Evolutionary conservation across 2,797 vertebrate genomes (phyloP), one percentile per base, ranked within the genome.

Genomic region (Gymnodraco acuticeps): DNA sequence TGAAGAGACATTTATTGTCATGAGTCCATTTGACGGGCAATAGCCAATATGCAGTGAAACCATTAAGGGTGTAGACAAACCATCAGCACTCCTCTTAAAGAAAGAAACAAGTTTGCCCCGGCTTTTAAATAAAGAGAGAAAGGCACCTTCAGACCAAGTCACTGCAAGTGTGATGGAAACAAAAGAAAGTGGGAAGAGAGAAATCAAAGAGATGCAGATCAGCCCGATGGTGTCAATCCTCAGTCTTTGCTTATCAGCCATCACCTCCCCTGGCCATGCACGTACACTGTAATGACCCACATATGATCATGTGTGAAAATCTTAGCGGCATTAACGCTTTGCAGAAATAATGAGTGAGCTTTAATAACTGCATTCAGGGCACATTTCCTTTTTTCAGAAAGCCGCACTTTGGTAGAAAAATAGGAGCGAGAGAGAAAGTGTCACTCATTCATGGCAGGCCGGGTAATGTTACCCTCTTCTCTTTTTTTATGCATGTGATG

Each of bases 401-500:
- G 88, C 81, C 80, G 63, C 33, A 14, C 45, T 78, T 84, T 64
- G 65, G 70, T 23, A 87, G 88, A 78, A 88, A 79, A 68, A 38
- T 45, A 82, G 62, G 64, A 81, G 77, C 54, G 33, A 77, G 43
- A 83, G 60, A 72, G 60, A 73, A 86, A 69, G 58, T 58, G 81
- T 59, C 70, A 87, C 52, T 75, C 83, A 83, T 84, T 85, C 50
- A 45, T 31, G 53, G 69, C 52, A 79, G 61, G 73, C 66, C 75
- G 38, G 70, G 73, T 82, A 15, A 81, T 84, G 87, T 95, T 94
- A 94, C 92, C 93, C 89, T 86, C 82, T 84, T 70, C 82, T 77
- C 79, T 66, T 88, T 59, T 75, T 95, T 95, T 98, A 99, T 79
- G 97, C 96, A 95, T 97, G 96, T 94, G 97, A 91, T 89, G 97